Evolutionary conservation across 2,113 vertebrate species (phyloP).

Genomic region (Reinhardtius hippoglossoides): DNA sequence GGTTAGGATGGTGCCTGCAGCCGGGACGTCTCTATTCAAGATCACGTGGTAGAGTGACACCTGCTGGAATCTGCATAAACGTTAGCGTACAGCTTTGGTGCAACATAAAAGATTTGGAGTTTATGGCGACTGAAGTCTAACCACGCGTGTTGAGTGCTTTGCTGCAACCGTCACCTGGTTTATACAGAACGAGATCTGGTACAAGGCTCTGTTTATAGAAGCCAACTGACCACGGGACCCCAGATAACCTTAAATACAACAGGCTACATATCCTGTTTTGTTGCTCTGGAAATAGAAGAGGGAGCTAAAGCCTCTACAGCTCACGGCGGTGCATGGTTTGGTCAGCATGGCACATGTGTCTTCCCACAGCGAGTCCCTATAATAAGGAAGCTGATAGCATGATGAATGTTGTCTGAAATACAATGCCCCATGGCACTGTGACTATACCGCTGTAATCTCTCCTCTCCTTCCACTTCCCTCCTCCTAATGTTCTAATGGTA

Average conservation of each 20-base stretch:
- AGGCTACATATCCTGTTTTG: constrained; percentile 18
- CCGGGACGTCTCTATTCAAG: background rate
- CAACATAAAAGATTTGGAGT: background rate
- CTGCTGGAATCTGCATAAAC: constrained; percentile 63
- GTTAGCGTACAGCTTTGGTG: no score
- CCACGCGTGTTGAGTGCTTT: no score
- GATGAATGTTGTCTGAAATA: constrained; percentile 54
- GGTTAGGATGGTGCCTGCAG: constrained; percentile 13
- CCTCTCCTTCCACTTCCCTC: background rate
- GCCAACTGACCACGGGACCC: background rate
- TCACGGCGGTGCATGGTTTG: constrained; percentile 19
- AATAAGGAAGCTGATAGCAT: constrained; percentile 42
- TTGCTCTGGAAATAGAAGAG: constrained; percentile 42
- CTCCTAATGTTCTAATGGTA: constrained; percentile 29
- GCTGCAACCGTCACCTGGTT: no score
- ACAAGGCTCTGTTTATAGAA: no score
- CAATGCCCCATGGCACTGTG: constrained; percentile 23
- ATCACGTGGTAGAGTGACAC: constrained; percentile 69
- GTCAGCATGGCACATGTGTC: constrained; percentile 10
- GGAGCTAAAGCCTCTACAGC: background rate
- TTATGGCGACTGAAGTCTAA: background rate
- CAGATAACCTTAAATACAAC: background rate
- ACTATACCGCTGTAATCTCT: background rate
- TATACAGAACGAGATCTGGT: no score
- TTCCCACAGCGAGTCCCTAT: constrained; percentile 18